Evolutionary conservation across 2,113 vertebrate genomes (phyloP).

Genomic region (Ictidomys tridecemlineatus): DNA sequence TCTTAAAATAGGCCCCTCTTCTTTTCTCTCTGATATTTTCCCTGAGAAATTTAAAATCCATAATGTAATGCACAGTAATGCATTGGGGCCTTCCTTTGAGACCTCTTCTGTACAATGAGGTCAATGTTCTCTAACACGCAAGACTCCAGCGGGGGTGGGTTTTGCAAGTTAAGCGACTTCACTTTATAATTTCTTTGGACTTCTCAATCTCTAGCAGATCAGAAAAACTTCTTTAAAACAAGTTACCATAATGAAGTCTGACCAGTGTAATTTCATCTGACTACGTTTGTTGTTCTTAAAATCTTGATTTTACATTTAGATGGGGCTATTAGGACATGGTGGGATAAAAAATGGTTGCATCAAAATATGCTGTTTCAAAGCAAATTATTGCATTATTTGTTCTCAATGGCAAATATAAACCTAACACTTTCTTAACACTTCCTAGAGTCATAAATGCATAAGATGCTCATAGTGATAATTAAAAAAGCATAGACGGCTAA

Average conservation of each 20-base stretch:
- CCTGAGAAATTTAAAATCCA: background rate
- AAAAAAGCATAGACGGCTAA: background rate
- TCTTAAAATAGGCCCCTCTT: background rate
- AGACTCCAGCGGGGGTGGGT: accelerated
- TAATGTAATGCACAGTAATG: background rate
- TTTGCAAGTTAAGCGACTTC: background rate
- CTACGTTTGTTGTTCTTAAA: background rate
- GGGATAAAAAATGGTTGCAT: background rate
- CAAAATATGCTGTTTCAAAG: background rate
- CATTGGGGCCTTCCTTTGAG: background rate
- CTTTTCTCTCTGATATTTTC: background rate
- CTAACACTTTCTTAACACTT: background rate
- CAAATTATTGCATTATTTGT: slow-evolving; percentile 30
- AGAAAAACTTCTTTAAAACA: background rate
- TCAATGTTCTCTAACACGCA: background rate
- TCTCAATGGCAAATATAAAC: background rate
- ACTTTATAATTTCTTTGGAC: background rate
- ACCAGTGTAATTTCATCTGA: background rate
- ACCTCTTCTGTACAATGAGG: background rate
- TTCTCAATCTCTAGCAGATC: background rate
- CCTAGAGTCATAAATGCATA: background rate
- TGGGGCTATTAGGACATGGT: background rate
- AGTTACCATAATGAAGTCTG: background rate
- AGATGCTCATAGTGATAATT: background rate
- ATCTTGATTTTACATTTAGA: slow-evolving; percentile 43